A percentile compares a stretch with the other conserved stretches of the same genome.
phyloP scores from a whole-genome alignment of 2,113 vertebrate genomes.

The Hippocampus abdominalis region DNA sequence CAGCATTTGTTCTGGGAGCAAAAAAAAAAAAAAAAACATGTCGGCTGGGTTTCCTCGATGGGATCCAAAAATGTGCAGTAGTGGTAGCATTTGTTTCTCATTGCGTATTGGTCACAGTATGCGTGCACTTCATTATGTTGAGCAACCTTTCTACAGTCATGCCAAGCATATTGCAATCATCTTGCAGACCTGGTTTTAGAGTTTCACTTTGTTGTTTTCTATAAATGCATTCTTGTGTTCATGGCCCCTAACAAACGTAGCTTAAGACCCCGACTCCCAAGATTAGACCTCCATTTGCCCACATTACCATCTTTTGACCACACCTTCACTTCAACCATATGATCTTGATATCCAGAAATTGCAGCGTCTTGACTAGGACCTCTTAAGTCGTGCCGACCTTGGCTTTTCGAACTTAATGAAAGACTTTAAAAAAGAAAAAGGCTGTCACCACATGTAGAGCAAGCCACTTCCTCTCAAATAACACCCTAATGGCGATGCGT shows the following conservation, averaged over 20 bases:
- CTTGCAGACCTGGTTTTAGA: background rate
- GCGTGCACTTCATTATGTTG: background rate
- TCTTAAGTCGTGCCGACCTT: slow-evolving; percentile 51
- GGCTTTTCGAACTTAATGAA: slow-evolving; percentile 43
- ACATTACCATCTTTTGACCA: slow-evolving; percentile 8
- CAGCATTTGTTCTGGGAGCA: background rate
- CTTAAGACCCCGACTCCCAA: slow-evolving; percentile 12
- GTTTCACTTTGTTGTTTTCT: background rate
- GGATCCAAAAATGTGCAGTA: background rate
- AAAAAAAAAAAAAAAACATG: background rate
- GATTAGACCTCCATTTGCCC: slow-evolving; percentile 17
- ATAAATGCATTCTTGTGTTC: background rate
- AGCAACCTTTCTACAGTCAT: background rate
- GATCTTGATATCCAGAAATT: slow-evolving; percentile 38
- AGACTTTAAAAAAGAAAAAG: slow-evolving; percentile 34
- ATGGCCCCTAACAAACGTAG: too few species aligned
- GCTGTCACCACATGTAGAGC: slow-evolving; percentile 6
- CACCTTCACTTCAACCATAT: slow-evolving; percentile 13
- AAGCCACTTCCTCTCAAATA: slow-evolving; percentile 58
- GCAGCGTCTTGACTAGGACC: slow-evolving; percentile 24
- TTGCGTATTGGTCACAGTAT: background rate
- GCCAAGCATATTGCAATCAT: background rate
- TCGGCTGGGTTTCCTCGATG: background rate
- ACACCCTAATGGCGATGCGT: slow-evolving; percentile 61
- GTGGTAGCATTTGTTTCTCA: background rate